These are phyloP conservation scores for Orchesella cincta DNA, from an alignment of 1,140 invertebrate species.

Conservation along the genomic window DNA sequence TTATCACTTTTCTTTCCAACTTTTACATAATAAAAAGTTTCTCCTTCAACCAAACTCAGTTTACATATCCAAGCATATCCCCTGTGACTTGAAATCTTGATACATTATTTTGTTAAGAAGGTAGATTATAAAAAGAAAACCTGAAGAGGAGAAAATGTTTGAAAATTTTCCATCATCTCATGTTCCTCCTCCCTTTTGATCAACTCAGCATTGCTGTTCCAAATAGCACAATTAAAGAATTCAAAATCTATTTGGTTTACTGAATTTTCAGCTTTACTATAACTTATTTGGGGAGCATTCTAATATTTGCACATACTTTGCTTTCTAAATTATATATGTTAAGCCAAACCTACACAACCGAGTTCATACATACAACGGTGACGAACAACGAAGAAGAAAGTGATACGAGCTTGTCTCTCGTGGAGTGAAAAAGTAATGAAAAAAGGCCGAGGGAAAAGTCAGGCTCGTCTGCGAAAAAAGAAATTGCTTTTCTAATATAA, in stretches of 20 bases:
- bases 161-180: not conserved
- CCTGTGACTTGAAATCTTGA: constrained; percentile 7
- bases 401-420: too few relatives aligned
- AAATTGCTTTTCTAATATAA: constrained; percentile 51
- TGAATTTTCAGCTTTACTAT: not conserved
- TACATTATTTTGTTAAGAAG: too few relatives aligned
- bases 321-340: too few relatives aligned
- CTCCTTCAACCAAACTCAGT: not conserved
- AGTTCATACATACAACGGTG: too few relatives aligned
- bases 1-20: not conserved
- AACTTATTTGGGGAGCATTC: too few relatives aligned
- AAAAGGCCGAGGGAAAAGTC: not conserved
- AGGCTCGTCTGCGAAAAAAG: constrained; percentile 25
- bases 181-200: not conserved
- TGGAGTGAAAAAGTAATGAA: too few relatives aligned
- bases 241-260: too few relatives aligned
- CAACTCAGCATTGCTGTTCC: constrained; percentile 17
- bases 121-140: not conserved
- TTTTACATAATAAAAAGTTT: not conserved
- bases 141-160: not conserved
- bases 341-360: too few relatives aligned
- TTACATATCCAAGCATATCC: not conserved
- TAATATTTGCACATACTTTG: too few relatives aligned
- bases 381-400: too few relatives aligned
- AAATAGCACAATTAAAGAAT: too few relatives aligned